Percentiles rank a stretch among this genome's conserved stretches.
Evolutionary conservation across 1,140 invertebrate genomes (phyloP).

Genomic region (Lordiphosa stackelbergi): DNA sequence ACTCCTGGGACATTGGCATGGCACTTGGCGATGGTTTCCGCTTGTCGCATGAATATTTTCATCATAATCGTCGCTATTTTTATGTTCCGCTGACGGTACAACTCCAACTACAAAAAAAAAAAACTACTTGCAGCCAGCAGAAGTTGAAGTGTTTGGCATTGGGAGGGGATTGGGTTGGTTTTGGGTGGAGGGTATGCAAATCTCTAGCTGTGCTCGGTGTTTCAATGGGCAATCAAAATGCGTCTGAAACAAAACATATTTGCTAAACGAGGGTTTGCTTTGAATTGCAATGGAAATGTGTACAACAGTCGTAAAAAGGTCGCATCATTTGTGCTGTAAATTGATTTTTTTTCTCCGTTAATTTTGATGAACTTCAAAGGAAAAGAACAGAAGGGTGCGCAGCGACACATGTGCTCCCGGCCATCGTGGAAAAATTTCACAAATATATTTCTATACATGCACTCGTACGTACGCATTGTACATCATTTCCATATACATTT

Average conservation of each 20-base stretch:
- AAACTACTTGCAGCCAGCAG: conserved; percentile 2
- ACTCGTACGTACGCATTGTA: neutral
- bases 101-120: conserved; percentile 14
- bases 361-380: conserved; percentile 73
- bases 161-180: conserved; percentile 21
- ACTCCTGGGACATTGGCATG: conserved; percentile 23
- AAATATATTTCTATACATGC: conserved; percentile 51
- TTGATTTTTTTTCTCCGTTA: conserved; percentile 63
- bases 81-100: conserved; percentile 51
- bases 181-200: conserved; percentile 47
- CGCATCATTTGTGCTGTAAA: conserved; percentile 65
- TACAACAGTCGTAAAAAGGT: conserved; percentile 22
- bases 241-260: conserved; percentile 15
- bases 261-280: conserved; percentile 3
- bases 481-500: conserved; percentile 36
- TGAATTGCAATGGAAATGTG: conserved; percentile 58
- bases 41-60: conserved; percentile 73
- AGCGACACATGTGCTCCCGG: conserved; percentile 39
- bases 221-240: conserved; percentile 70
- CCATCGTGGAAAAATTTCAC: conserved; percentile 51
- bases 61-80: conserved; percentile 72
- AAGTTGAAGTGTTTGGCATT: conserved; percentile 28
- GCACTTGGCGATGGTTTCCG: conserved; percentile 50
- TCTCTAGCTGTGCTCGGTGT: conserved; percentile 40
- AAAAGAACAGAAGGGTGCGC: conserved; percentile 48